These are phyloP conservation scores for Oryzias celebensis DNA, from an alignment of 2,113 vertebrate genomes.

Conservation along the genomic window DNA sequence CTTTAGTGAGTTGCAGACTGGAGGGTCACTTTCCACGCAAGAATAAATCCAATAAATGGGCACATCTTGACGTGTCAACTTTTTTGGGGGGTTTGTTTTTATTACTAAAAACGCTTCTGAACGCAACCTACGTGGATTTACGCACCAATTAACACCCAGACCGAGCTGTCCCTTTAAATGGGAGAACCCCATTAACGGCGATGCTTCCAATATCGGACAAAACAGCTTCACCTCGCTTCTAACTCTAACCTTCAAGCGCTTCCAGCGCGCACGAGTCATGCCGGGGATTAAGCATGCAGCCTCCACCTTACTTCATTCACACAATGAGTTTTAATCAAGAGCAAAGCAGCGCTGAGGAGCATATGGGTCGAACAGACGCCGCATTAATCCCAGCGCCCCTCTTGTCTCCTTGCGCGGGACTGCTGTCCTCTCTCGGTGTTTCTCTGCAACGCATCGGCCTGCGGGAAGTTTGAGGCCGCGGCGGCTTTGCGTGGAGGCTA, in stretches of 20 bases:
- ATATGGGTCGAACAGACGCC: slow-evolving; percentile 79
- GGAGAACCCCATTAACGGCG: not conserved
- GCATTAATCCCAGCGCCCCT: slow-evolving; percentile 69
- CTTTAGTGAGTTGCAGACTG: slow-evolving; percentile 25
- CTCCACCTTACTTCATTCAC: slow-evolving; percentile 55
- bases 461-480: slow-evolving; percentile 17
- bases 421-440: slow-evolving; percentile 15
- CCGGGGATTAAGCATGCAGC: slow-evolving; percentile 57
- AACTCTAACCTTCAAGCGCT: slow-evolving; percentile 61
- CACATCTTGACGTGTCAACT: too few species aligned
- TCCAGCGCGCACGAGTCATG: slow-evolving; percentile 70
- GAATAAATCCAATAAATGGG: too few species aligned
- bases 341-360: slow-evolving; percentile 63
- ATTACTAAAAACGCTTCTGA: too few species aligned
- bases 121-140: too few species aligned
- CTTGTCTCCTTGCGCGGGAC: slow-evolving; percentile 46
- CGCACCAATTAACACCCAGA: too few species aligned
- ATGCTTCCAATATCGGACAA: slow-evolving; percentile 25
- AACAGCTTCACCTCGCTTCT: slow-evolving; percentile 29
- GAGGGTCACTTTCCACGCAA: slow-evolving; percentile 51
- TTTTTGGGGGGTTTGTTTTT: too few species aligned
- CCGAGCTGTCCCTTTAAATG: not conserved
- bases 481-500: not conserved
- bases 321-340: slow-evolving; percentile 79
- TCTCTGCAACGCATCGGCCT: slow-evolving; percentile 15